Evolutionary conservation across 2,888 invertebrate species (phyloP).

Genomic region (Andrena bucephala): DNA sequence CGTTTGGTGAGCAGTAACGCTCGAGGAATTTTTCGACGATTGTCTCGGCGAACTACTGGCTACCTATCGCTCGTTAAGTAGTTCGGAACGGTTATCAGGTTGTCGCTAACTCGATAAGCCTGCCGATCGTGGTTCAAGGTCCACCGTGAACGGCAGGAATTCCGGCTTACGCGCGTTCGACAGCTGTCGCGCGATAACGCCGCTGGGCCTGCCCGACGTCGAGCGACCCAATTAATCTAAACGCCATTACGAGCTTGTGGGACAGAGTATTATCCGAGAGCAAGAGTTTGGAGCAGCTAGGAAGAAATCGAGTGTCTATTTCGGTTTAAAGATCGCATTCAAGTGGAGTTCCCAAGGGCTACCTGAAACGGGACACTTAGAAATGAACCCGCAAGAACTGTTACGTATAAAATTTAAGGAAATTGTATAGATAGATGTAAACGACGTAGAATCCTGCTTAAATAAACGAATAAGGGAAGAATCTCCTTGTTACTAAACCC

Average conservation of each 20-base stretch:
- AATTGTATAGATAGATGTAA: too few species aligned
- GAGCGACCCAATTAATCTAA: background rate
- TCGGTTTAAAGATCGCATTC: too few species aligned
- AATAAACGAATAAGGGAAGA: too few species aligned
- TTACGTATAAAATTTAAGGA: too few species aligned
- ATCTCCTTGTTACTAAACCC: too few species aligned
- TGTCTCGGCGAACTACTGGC: constrained; percentile 13
- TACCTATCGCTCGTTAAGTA: constrained; percentile 29
- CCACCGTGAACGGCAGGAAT: background rate
- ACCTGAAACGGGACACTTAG: too few species aligned
- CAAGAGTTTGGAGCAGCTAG: too few species aligned
- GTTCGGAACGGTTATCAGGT: constrained; percentile 44
- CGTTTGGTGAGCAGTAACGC: constrained; percentile 36
- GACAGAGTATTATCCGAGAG: too few species aligned
- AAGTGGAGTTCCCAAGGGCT: too few species aligned
- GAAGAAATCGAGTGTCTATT: too few species aligned
- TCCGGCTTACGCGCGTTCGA: constrained; percentile 11
- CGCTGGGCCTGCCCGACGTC: background rate
- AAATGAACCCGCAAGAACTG: too few species aligned
- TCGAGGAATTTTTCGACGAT: constrained; percentile 43
- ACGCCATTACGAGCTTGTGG: background rate
- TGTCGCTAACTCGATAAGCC: constrained; percentile 42
- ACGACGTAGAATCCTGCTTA: too few species aligned
- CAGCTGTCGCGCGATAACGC: constrained; percentile 38
- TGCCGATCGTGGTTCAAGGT: constrained; percentile 54